Conservation (phyloP, 2,797 vertebrate species). For the Sciurus carolinensis region DNA sequence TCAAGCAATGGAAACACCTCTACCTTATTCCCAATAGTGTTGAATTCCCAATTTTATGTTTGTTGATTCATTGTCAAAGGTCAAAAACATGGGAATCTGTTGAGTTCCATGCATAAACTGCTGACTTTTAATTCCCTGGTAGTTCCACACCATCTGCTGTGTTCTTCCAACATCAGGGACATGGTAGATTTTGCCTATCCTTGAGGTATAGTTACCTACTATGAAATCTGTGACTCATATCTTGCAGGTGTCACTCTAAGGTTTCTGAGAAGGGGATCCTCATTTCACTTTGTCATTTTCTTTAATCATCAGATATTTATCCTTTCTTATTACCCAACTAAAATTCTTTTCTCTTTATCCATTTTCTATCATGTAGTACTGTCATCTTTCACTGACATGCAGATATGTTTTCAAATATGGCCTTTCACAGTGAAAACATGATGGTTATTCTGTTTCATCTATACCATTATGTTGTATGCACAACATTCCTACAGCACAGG, state of each 20-base stretch:
- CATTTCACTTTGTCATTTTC: neutral
- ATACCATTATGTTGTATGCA: neutral
- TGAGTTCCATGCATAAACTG: neutral
- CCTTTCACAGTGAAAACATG: neutral
- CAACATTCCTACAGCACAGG: neutral
- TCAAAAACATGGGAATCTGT: neutral
- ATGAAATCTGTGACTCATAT: neutral
- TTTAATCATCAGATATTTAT: neutral
- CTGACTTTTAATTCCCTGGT: neutral
- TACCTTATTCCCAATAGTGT: neutral
- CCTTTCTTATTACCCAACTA: neutral
- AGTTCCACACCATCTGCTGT: neutral
- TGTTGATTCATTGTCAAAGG: slow-evolving; percentile 13
- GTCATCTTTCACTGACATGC: neutral
- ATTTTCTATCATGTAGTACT: neutral
- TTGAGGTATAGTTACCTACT: neutral
- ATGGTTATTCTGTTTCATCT: neutral
- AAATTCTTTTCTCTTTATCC: neutral
- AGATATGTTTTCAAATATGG: slow-evolving; percentile 15
- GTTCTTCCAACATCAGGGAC: neutral
- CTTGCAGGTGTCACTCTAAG: neutral
- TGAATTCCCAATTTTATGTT: slow-evolving; percentile 19
- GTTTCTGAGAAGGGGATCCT: neutral
- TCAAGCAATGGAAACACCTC: neutral
- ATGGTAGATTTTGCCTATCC: neutral